A percentile compares a stretch with the other conserved stretches of the same genome.
phyloP scores from a whole-genome alignment of 1,140 invertebrate genomes.

The Drosophila miranda region DNA sequence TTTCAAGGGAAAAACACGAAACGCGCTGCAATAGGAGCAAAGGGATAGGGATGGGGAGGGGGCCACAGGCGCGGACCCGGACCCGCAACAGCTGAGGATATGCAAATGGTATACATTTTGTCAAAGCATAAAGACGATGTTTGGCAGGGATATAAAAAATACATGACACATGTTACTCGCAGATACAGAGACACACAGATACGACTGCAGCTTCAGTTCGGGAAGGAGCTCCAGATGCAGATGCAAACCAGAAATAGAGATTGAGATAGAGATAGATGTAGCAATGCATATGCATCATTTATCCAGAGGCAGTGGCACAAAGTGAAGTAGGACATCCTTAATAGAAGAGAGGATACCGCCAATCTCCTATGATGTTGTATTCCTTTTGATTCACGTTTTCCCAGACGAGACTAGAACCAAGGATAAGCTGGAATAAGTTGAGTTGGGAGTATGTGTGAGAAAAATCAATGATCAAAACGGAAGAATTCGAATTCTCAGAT shows the following conservation, averaged over 20 bases:
- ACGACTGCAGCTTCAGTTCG: constrained; percentile 13
- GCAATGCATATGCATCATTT: constrained; percentile 70
- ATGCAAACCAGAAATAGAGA: constrained; percentile 12
- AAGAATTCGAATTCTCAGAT: too few relatives aligned
- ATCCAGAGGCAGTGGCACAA: constrained; percentile 32
- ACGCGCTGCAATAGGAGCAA: constrained; percentile 15
- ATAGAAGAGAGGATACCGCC: background rate
- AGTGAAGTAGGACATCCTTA: constrained; percentile 1
- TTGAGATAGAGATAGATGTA: constrained; percentile 28
- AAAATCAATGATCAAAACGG: background rate
- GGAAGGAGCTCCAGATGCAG: constrained; percentile 23
- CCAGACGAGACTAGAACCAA: background rate
- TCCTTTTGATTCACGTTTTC: constrained; percentile 29
- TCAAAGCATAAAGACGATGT: constrained; percentile 80
- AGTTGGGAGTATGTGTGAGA: background rate
- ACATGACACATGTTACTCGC: constrained; percentile 67
- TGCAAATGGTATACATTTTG: constrained; percentile 77
- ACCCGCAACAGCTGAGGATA: constrained; percentile 46
- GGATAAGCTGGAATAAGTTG: background rate
- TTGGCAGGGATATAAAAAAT: constrained; percentile 70
- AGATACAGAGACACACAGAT: background rate
- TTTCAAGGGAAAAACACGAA: constrained; percentile 66
- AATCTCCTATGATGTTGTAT: constrained; percentile 30
- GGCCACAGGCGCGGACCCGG: constrained; percentile 1
- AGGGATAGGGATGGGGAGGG: background rate